A percentile compares a stretch with the other conserved stretches of the same genome.
Conservation (phyloP, 1,140 invertebrate species). For the Stegodyphus dumicola region DNA sequence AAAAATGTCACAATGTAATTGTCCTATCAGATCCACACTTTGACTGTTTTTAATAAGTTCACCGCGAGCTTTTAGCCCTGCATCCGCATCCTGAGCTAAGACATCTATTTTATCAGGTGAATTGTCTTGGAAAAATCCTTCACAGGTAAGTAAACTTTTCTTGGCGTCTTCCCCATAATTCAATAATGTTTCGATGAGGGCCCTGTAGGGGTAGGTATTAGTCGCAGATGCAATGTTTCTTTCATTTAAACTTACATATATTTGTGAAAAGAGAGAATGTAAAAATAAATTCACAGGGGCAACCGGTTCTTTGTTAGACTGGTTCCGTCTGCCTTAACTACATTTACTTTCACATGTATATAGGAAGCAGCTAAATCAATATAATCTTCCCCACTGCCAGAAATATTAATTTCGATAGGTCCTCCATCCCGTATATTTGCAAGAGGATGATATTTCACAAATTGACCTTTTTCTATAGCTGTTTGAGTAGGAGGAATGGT, state of each 20-base stretch:
- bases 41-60: neutral
- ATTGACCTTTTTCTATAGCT: conserved; percentile 3
- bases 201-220: conserved; percentile 3
- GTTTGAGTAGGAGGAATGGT: neutral
- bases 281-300: conserved; percentile 4
- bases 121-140: neutral
- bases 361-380: neutral
- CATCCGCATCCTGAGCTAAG: neutral
- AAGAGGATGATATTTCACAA: conserved; percentile 13
- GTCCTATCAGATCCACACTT: neutral
- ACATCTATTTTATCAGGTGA: neutral
- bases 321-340: neutral
- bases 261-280: conserved; percentile 1
- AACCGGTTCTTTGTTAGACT: neutral
- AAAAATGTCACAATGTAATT: conserved; percentile 6
- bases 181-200: conserved; percentile 4
- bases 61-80: neutral
- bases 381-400: conserved; percentile 6
- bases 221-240: neutral
- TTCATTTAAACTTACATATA: conserved; percentile 4
- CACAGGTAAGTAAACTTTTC: neutral
- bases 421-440: conserved; percentile 4
- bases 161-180: conserved; percentile 15
- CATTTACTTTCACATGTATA: conserved; percentile 9
- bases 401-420: conserved; percentile 10